These are phyloP conservation scores for Orchesella cincta DNA, from an alignment of 1,140 invertebrate species.

Conservation along the genomic window DNA sequence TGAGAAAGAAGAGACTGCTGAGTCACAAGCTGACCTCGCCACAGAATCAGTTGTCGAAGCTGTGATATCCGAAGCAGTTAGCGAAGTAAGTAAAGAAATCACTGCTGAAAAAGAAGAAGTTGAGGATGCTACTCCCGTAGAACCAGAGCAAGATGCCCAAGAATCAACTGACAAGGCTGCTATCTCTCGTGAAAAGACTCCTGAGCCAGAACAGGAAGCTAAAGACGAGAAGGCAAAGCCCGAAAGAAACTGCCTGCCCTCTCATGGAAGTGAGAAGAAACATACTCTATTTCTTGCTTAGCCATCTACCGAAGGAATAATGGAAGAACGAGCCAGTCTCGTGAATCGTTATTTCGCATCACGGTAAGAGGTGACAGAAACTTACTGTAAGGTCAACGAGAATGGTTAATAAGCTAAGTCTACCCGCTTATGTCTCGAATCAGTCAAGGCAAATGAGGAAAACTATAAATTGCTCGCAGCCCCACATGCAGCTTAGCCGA, in stretches of 20 bases:
- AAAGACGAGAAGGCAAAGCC: neutral
- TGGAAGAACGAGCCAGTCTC: too few relatives aligned
- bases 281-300: too few relatives aligned
- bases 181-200: neutral
- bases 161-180: neutral
- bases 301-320: too few relatives aligned
- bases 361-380: too few relatives aligned
- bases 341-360: too few relatives aligned
- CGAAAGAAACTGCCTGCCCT: neutral
- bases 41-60: neutral
- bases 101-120: neutral
- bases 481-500: too few relatives aligned
- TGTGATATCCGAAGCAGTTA: neutral
- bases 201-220: neutral
- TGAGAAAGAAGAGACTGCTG: neutral
- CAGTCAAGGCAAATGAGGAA: too few relatives aligned
- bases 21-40: neutral
- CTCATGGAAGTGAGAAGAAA: slow-evolving; percentile 13
- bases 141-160: neutral
- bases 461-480: too few relatives aligned
- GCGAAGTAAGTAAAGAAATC: neutral
- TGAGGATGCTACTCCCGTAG: too few relatives aligned
- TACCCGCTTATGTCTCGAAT: too few relatives aligned
- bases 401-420: too few relatives aligned
- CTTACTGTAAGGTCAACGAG: too few relatives aligned